Evolutionary conservation across 2,113 vertebrate genomes (phyloP).

Genomic region (Blennius ocellaris): DNA sequence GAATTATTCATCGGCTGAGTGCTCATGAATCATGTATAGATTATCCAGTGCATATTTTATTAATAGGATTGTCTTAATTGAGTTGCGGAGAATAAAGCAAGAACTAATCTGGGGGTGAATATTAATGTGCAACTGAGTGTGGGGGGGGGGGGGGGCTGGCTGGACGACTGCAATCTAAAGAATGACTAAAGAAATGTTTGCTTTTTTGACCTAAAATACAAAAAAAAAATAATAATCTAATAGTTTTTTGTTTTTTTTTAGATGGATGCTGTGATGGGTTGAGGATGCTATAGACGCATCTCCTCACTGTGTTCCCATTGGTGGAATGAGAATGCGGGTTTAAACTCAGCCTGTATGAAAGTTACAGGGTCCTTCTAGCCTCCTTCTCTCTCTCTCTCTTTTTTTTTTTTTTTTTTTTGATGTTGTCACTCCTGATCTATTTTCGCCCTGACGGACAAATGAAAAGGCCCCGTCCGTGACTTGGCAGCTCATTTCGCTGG

Average conservation of each 20-base stretch:
- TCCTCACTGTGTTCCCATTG: conserved; percentile 84
- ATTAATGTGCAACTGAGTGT: conserved; percentile 72
- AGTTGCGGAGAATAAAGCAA: conserved; percentile 79
- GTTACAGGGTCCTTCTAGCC: conserved; percentile 78
- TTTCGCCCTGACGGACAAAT: conserved; percentile 92
- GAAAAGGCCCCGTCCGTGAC: conserved; percentile 89
- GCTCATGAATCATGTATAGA: conserved; percentile 84
- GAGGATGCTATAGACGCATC: conserved; percentile 76
- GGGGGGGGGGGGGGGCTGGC: conserved; percentile 49
- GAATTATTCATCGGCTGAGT: conserved; percentile 77
- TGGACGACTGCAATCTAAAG: conserved; percentile 47
- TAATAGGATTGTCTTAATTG: conserved; percentile 85
- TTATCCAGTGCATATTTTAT: conserved; percentile 84
- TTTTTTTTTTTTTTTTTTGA: no score
- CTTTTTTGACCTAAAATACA: conserved; percentile 26
- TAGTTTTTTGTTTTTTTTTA: conserved; percentile 45
- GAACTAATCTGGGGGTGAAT: conserved; percentile 81
- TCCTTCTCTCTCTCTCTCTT: no score
- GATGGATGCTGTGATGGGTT: no score
- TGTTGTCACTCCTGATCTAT: conserved; percentile 96
- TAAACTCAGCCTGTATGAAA: conserved; percentile 78
- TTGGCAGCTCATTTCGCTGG: conserved; percentile 98
- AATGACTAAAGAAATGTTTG: conserved; percentile 50
- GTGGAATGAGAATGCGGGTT: conserved; percentile 80
- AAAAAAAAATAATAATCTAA: conserved; percentile 41